Percentiles rank a stretch among this genome's conserved stretches.
Conservation (phyloP, 2,888 invertebrate species). For the Gonocerus acuteangulatus region DNA sequence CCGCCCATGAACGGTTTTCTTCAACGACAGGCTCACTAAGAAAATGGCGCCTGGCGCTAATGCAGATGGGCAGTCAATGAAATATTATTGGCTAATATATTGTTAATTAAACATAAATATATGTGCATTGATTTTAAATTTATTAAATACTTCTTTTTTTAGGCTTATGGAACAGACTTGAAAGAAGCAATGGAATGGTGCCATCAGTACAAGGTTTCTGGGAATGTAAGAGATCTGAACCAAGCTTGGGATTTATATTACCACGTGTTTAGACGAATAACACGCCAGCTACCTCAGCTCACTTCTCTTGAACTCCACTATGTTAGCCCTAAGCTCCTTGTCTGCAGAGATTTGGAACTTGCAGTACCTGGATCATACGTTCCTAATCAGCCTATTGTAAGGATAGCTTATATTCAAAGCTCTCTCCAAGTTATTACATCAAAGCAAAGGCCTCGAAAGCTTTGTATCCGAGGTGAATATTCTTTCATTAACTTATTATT, state of each 20-base stretch:
- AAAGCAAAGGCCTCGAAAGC: constrained; percentile 92
- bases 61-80: no score
- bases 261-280: constrained; percentile 93
- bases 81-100: no score
- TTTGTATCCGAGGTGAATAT: constrained; percentile 65
- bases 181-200: constrained; percentile 95
- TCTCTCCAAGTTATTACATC: constrained; percentile 93
- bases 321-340: constrained; percentile 84
- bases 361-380: constrained; percentile 97
- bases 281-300: constrained; percentile 85
- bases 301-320: constrained; percentile 89
- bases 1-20: no score
- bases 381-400: constrained; percentile 80
- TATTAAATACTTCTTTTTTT: no score
- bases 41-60: no score
- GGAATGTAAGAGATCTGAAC: constrained; percentile 83
- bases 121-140: no score
- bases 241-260: constrained; percentile 99
- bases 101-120: no score
- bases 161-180: constrained; percentile 88
- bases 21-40: no score
- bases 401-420: constrained; percentile 83
- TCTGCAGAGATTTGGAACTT: constrained; percentile 85
- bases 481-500: neutral
- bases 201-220: constrained; percentile 75